Evolutionary conservation across 2,888 invertebrate species (phyloP), one percentile per base, ranked within the genome.

Genomic region (Heliconius sara): DNA sequence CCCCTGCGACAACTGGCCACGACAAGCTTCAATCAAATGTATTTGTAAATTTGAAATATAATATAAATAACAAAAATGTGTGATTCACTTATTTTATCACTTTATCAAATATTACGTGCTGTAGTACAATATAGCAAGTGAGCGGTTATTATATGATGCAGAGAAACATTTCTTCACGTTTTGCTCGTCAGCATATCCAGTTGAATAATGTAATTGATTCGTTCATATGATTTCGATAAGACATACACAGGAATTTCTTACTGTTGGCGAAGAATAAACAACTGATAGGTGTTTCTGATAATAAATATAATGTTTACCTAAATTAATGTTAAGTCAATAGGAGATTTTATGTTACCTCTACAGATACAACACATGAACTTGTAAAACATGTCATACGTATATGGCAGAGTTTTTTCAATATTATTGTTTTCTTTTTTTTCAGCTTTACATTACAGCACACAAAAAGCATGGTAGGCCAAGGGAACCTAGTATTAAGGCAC

Each of bases 111-210:
- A 60, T 71, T 81, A 83, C 83, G 82, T 82, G 82, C 79, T 60
- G n/a, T 57, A 75, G 57, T 70, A 57, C 34, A 83, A 76, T 80
- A 76, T 75, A 63, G 71, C 30, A 47, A 77, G 71, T 68, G 79
- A 63, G 77, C 68, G 79, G 39, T 74, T 43, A 39, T 60, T 79
- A 80, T 74, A 80, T 77, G 79, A 81, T 81, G 80, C 81, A 80
- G 81, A 81, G 83, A 83, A 82, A 79, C 86, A 83, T 85, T 85
- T 86, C 84, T 83, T 85, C 88, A 87, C 87, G 87, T 87, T 79
- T 84, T 78, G 83, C 85, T 76, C 80, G 84, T 85, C 84, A 85
- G 85, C 87, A 84, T 72, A 80, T 83, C 84, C 83, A 52, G 66
- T 70, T 71, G 10, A 65, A 81, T 81, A 65, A 60, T 22, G 57